Percentiles rank a stretch among this genome's conserved stretches.
Conservation (phyloP, 1,140 invertebrate species). For the Drosophila pseudoananassae region DNA sequence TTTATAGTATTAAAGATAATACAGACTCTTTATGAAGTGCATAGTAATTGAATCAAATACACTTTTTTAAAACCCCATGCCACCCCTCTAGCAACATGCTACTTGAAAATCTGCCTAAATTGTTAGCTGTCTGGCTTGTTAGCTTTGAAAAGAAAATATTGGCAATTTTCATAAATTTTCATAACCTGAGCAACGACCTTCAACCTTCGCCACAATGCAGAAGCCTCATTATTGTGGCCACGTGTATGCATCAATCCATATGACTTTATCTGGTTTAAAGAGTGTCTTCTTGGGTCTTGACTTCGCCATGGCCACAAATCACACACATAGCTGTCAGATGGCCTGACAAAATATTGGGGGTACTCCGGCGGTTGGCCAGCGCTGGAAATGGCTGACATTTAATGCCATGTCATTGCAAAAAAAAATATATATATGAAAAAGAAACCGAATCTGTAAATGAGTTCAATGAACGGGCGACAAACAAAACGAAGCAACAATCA, state of each 20-base stretch:
- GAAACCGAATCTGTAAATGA: constrained; percentile 41
- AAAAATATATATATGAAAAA: constrained; percentile 3
- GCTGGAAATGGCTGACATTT: constrained; percentile 24
- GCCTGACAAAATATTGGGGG: constrained; percentile 9
- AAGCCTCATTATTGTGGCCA: constrained; percentile 33
- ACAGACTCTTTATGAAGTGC: no score
- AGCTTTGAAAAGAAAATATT: constrained; percentile 11
- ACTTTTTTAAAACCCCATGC: no score
- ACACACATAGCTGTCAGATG: constrained; percentile 22
- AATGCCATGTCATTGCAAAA: constrained; percentile 28
- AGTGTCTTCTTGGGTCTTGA: constrained; percentile 1
- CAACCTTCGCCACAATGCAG: constrained; percentile 31
- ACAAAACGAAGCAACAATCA: constrained; percentile 46
- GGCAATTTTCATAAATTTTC: constrained; percentile 30
- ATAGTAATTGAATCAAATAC: neutral
- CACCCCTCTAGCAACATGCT: neutral
- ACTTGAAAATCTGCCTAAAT: constrained; percentile 2
- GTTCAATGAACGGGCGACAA: constrained; percentile 58
- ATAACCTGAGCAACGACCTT: constrained; percentile 20
- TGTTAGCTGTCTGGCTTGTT: neutral
- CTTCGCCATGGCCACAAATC: constrained; percentile 29
- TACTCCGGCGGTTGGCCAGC: constrained; percentile 5
- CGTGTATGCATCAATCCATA: constrained; percentile 14
- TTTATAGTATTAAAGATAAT: neutral
- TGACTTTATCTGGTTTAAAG: constrained; percentile 30